Evolutionary conservation across 2,888 invertebrate species (phyloP), one percentile per base, ranked within the genome.

Genomic region (Caradrina clavipalpis): DNA sequence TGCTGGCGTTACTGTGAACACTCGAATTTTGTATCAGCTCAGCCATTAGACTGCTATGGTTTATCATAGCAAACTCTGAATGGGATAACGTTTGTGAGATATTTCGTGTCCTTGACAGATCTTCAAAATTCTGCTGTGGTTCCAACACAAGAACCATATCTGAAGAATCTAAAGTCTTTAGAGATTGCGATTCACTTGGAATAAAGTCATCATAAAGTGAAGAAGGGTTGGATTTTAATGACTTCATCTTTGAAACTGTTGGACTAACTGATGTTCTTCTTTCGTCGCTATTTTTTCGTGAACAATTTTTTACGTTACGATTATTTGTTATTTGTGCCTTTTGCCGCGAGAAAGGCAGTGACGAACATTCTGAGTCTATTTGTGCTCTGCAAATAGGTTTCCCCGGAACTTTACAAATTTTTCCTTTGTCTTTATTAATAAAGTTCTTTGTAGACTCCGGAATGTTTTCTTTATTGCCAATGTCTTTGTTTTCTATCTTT

Each of bases 401-500:
- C 15, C 83, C 81, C 13, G 74, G 67, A 62, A 89, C 90, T 80
- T 87, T 91, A n/a, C 50, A 62, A 17, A 60, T 76, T 61, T 83
- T 83, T 17, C 83, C 82, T 53, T 60, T 79, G 22, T 84, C 83
- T 77, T 82, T 88, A 73, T 64, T 85, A 13, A 61, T 59, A 65
- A 80, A 86, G 61, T 61, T 82, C 78, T 84, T 86, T 73, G 85
- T 82, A 10, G 93, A 90, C 77, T 90, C 88, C 11, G 94, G 92
- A 57, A 91, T 69, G 70, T 94, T 94, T 87, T 94, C 94, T 83
- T 93, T 94, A 67, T 94, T 89, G 57, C 86, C 86, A 54, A 77
- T 78, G 62, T 78, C 73, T 77, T 85, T 88, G 4, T 70, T 82
- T 35, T 87, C 83, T 0, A 73, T 2, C 54, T 87, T 90, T 77